Percentiles rank a stretch among this genome's conserved stretches.
These are phyloP conservation scores for Prunella strophiata DNA, from an alignment of 2,797 vertebrate species.

Conservation along the genomic window DNA sequence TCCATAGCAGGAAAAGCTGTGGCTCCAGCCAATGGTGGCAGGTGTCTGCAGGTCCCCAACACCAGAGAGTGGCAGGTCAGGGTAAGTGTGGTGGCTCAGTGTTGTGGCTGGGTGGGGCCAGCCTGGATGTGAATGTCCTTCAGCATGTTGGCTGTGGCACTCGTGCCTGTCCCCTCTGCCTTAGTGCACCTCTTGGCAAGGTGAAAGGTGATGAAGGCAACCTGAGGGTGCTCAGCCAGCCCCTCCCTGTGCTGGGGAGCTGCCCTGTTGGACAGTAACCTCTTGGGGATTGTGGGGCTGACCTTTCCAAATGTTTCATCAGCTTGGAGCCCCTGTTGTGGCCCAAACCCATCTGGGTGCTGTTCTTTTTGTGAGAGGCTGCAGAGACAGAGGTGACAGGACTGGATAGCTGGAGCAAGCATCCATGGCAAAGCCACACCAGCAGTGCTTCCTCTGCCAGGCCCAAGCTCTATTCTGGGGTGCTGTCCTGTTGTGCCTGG, in stretches of 20 bases:
- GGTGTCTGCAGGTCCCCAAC: not conserved
- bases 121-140: not conserved
- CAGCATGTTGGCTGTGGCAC: accelerated
- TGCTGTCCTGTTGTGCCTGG: not conserved
- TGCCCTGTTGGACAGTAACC: accelerated
- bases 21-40: not conserved
- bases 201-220: not conserved
- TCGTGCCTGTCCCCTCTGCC: not conserved
- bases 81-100: not conserved
- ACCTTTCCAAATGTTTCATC: not conserved
- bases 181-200: not conserved
- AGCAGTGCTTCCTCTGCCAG: not conserved
- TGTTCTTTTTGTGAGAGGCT: not conserved
- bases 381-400: accelerated
- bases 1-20: not conserved
- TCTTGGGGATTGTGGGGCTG: not conserved
- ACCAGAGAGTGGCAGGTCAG: not conserved
- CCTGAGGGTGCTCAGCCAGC: not conserved
- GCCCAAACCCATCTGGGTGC: not conserved
- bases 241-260: not conserved
- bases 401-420: not conserved
- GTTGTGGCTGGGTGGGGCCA: not conserved
- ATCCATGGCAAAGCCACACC: not conserved
- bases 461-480: not conserved
- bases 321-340: not conserved